Conservation (phyloP, 2,113 vertebrate genomes). For the Pseudorectes ferrugineus region DNA sequence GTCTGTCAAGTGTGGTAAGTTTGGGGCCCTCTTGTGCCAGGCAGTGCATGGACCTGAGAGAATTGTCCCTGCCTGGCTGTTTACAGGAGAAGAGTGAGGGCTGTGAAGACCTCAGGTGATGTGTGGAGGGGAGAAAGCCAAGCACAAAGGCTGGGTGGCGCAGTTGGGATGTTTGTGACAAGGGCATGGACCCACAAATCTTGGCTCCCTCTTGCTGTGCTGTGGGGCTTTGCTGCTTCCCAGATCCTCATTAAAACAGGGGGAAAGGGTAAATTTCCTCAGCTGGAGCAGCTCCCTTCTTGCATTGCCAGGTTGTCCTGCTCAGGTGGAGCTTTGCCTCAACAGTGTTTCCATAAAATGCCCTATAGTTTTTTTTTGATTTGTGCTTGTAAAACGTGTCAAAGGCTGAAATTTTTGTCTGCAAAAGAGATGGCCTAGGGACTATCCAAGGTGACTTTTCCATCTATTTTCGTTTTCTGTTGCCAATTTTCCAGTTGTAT, state of each 20-base stretch:
- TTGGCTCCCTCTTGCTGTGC: not conserved
- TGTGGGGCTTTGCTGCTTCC: not conserved
- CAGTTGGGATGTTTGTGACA: not conserved
- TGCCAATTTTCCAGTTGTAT: not conserved
- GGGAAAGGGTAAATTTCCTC: not conserved
- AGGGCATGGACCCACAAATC: not conserved
- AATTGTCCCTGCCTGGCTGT: not conserved
- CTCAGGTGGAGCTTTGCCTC: not conserved
- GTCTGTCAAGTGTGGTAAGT: not conserved
- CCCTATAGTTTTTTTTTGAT: not conserved
- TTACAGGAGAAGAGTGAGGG: not conserved
- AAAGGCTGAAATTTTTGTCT: not conserved
- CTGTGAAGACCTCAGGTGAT: not conserved
- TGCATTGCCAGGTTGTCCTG: not conserved
- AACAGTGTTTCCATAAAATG: not conserved
- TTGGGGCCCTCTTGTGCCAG: not conserved
- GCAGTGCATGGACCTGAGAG: fast-evolving
- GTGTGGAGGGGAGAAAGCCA: not conserved
- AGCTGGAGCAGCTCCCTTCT: not conserved
- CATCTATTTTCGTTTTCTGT: not conserved
- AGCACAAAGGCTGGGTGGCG: not conserved
- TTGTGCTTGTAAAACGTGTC: not conserved
- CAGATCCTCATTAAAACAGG: not conserved
- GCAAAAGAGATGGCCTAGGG: not conserved
- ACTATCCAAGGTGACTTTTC: not conserved